Percentiles rank a stretch among this genome's conserved stretches.
Evolutionary conservation across 2,113 vertebrate species (phyloP).

Genomic region (Oceanites oceanicus): DNA sequence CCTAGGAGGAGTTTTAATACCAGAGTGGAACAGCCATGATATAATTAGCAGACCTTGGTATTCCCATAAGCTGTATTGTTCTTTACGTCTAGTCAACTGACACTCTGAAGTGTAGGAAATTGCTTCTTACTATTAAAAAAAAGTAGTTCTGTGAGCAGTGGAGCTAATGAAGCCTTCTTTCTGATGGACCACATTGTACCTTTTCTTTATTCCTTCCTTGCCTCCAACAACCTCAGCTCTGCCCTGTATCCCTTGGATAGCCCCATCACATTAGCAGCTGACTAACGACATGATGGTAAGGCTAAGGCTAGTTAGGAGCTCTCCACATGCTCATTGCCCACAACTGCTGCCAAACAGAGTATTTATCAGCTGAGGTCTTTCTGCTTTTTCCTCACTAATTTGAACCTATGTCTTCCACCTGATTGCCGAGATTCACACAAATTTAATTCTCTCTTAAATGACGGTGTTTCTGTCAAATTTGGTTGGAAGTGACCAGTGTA

Average conservation of each 20-base stretch:
- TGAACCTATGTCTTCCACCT: neutral
- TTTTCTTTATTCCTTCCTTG: neutral
- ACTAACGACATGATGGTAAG: rapidly evolving
- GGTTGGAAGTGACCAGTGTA: neutral
- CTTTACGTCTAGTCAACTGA: neutral
- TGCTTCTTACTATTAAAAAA: neutral
- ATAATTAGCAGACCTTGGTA: constrained; percentile 35
- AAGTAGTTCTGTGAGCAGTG: neutral
- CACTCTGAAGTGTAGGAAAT: neutral
- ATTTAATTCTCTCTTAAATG: neutral
- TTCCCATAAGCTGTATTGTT: neutral
- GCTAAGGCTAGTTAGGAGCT: neutral
- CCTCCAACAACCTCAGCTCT: neutral
- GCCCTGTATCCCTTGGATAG: neutral
- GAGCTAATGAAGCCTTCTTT: neutral
- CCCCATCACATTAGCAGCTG: neutral
- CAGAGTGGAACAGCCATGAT: neutral
- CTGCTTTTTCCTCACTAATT: neutral
- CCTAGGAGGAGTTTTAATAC: neutral
- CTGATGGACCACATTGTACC: rapidly evolving
- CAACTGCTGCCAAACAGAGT: neutral
- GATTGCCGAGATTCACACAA: neutral
- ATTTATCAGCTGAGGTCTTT: neutral
- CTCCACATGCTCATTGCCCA: neutral
- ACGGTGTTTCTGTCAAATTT: neutral